Evolutionary conservation across 2,113 vertebrate species (phyloP), one percentile per base, ranked within the genome.

Genomic region (Taxidea taxus): DNA sequence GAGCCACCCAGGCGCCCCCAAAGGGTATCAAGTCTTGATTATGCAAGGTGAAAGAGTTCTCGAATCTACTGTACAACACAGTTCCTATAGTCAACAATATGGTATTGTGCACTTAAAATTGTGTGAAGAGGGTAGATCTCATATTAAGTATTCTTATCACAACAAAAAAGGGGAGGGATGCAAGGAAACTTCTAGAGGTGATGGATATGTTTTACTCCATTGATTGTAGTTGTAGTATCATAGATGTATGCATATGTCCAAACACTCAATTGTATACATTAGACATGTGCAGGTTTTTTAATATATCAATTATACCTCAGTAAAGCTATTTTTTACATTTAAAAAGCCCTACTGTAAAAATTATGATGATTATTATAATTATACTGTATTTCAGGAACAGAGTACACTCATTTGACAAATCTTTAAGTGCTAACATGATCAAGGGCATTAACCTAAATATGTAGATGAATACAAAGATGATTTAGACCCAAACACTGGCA

Each of bases 321-420:
- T n/a, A 84, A 27, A 84, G 54, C 54, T 62, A 11, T 60, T 29
- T 72, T 90, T 90, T 51, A 29, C n/a, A 81, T 44, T 75, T 8
- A 58, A 70, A 92, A 74, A 42, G 14, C 20, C 20, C 44, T 75
- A 56, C n/a, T 56, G 90, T 51, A 75, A 75, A 95, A 86, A 31
- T 72, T 78, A 90, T 68, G 27, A 85, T 37, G 54, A 87, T 10
- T 49, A 58, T 64, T 91, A 70, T 27, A 93, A 75, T 34, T 70
- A 72, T 82, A 62, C 25, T 31, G 5, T 68, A 74, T 93, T 96
- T 88, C 34, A 75, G 83, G 47, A 95, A 51, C 2, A 72, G 23
- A 92, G 23, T 74, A 15, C 14, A 74, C 62, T 74, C n/a, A 94
- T 74, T 95, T 85, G 72, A 96, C 70, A 88, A 91, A 91, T 44